phyloP scores from a whole-genome alignment of 2,797 vertebrate genomes.

The Saxicola maurus region DNA sequence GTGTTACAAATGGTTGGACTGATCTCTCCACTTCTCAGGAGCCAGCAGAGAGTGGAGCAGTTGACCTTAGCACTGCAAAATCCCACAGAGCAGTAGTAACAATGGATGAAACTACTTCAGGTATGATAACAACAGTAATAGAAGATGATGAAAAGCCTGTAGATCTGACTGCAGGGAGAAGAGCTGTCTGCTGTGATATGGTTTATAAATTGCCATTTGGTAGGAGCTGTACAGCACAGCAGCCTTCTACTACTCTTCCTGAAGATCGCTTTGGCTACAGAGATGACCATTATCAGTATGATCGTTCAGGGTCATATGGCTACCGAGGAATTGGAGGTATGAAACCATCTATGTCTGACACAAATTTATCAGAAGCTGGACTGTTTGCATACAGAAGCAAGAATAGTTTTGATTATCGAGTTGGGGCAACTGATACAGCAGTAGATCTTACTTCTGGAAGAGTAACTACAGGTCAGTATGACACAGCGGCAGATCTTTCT shows the following conservation, averaged over 20 bases:
- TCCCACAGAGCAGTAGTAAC: constrained; percentile 86
- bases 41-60: constrained; percentile 75
- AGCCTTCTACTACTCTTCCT: constrained; percentile 84
- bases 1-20: constrained; percentile 76
- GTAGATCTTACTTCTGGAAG: constrained; percentile 95
- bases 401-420: constrained; percentile 85
- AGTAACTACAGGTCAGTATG: constrained; percentile 91
- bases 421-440: constrained; percentile 82
- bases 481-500: constrained; percentile 82
- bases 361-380: constrained; percentile 85
- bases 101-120: constrained; percentile 80
- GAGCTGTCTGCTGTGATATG: constrained; percentile 93
- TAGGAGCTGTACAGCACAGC: constrained; percentile 88
- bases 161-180: constrained; percentile 91
- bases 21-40: constrained; percentile 74
- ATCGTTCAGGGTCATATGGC: constrained; percentile 77
- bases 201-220: constrained; percentile 96
- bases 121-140: constrained; percentile 85
- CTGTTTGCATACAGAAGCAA: constrained; percentile 87
- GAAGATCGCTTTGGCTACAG: constrained; percentile 87
- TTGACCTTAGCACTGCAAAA: constrained; percentile 93
- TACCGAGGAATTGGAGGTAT: constrained; percentile 85
- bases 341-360: constrained; percentile 88
- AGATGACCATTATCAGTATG: constrained; percentile 87
- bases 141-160: constrained; percentile 93